Evolutionary conservation across 2,888 invertebrate species (phyloP), one percentile per base, ranked within the genome.

Genomic region (Ganaspis brasiliensis): DNA sequence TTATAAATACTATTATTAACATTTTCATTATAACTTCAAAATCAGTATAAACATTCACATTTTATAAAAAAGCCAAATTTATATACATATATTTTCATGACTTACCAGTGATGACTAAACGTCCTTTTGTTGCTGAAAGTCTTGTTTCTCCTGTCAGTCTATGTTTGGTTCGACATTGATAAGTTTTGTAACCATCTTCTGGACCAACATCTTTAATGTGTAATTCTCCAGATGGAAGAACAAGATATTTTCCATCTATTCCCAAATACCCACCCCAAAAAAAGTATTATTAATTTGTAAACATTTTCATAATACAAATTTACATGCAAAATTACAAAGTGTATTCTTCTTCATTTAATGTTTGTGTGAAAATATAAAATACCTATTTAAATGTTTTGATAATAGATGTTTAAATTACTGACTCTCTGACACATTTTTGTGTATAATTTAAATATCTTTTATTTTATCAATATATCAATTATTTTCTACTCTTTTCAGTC

Each of bases 161-260:
- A 91, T 98, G 98, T 92, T 97, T 97, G 78, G 98, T 98, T 86
- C 98, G 95, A 92, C 98, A 98, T 92, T 98, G 97, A 91, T 98
- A 98, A 79, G 97, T 96, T 92, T 97, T 97, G 92, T 97, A 97
- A 81, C 97, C 97, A 92, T 98, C 98, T 92, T 97, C 97, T 81
- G 97, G 97, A 92, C 97, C 97, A 80, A 98, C 98, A 93, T 98
- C 97, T 89, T 97, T 95, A 88, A 98, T 98, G 92, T 98, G 98
- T 82, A 99, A 94, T 92, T 98, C 98, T 83, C 98, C 98, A 88
- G 98, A 97, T 84, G 98, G 97, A 79, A 98, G 93, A 59, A 98
- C 98, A 92, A 98, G 94, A 91, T 98, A 98, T 94, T 98, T 98
- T 87, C 97, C 98, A 92, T 98, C 98, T 98, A 93, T 73, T 73